Evolutionary conservation across 2,888 invertebrate genomes (phyloP).

Genomic region (Andrena camellia): DNA sequence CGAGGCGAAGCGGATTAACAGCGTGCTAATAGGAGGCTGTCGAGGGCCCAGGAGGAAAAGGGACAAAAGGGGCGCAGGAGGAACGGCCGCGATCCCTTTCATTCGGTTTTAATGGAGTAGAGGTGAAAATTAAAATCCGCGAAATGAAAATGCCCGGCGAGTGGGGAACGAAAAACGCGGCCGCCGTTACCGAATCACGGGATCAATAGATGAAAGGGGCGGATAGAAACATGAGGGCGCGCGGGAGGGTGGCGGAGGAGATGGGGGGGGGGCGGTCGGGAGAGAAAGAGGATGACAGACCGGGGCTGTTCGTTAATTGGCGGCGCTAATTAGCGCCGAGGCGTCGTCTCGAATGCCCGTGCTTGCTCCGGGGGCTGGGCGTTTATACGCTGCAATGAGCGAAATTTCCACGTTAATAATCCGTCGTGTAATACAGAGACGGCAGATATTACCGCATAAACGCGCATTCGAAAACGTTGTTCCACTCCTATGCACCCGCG

Average conservation of each 20-base stretch:
- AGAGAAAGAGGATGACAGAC: constrained; percentile 13
- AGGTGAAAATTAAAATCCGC: constrained; percentile 58
- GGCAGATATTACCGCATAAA: constrained; percentile 64
- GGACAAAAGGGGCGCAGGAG: background rate
- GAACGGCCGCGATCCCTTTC: constrained; percentile 35
- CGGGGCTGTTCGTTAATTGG: constrained; percentile 72
- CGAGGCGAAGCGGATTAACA: constrained; percentile 35
- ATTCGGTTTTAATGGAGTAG: constrained; percentile 52
- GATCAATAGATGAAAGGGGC: constrained; percentile 60
- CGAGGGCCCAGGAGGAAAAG: background rate
- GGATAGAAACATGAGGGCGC: constrained; percentile 1
- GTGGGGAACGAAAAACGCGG: constrained; percentile 24
- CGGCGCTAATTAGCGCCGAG: constrained; percentile 73
- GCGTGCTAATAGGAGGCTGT: constrained; percentile 1
- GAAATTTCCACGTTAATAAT: constrained; percentile 69
- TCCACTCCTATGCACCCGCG: constrained; percentile 40
- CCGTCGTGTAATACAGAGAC: constrained; percentile 59
- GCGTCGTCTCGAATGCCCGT: constrained; percentile 67
- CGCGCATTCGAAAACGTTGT: constrained; percentile 65
- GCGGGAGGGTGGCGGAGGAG: background rate
- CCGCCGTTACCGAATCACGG: constrained; percentile 25
- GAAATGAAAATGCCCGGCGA: constrained; percentile 61
- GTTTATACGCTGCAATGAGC: constrained; percentile 55
- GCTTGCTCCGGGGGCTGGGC: constrained; percentile 58
- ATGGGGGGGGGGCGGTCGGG: background rate